These are phyloP conservation scores for Tinea trinotella DNA, from an alignment of 2,888 invertebrate genomes.

Conservation along the genomic window DNA sequence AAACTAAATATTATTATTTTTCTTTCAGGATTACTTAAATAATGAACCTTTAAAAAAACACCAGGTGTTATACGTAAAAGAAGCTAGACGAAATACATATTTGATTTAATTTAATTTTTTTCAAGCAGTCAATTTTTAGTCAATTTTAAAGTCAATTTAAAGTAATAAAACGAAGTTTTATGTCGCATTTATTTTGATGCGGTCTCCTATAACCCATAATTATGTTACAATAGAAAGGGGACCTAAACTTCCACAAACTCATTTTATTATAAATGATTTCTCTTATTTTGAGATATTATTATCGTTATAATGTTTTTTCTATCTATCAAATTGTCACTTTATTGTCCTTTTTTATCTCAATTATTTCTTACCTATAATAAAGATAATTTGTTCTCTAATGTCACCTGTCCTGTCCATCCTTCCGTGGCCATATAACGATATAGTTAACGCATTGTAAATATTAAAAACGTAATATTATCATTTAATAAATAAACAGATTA, in stretches of 20 bases:
- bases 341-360: not conserved
- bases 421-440: too few relatives aligned
- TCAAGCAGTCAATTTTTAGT: slow-evolving; percentile 58
- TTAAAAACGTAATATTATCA: too few relatives aligned
- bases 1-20: too few relatives aligned
- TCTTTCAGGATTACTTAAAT: too few relatives aligned
- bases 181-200: slow-evolving; percentile 66
- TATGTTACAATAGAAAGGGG: slow-evolving; percentile 37
- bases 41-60: too few relatives aligned
- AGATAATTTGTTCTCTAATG: too few relatives aligned
- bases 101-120: slow-evolving; percentile 5
- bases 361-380: not conserved
- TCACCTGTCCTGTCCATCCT: too few relatives aligned
- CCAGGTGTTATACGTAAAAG: not conserved
- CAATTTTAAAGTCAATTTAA: slow-evolving; percentile 66
- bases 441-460: too few relatives aligned
- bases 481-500: too few relatives aligned
- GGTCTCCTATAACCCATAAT: slow-evolving; percentile 50
- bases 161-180: slow-evolving; percentile 69
- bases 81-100: not conserved
- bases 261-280: not conserved
- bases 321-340: not conserved
- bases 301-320: not conserved
- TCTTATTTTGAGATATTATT: not conserved
- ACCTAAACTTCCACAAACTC: not conserved